Conservation (phyloP, 2,888 invertebrate genomes). For the Idaea dimidiata region DNA sequence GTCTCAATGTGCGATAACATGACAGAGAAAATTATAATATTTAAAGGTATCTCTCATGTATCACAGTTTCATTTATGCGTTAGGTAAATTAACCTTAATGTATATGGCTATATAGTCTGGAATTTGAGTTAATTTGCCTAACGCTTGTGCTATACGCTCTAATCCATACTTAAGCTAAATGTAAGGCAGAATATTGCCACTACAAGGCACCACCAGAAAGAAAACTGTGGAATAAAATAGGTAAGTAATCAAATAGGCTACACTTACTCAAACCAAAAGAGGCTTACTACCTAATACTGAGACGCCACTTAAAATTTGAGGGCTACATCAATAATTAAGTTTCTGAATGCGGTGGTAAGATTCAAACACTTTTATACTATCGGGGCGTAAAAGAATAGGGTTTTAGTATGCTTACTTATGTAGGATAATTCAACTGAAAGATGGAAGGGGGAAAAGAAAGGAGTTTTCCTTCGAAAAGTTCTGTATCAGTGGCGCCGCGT, state of each 20-base stretch:
- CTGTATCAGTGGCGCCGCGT: background rate
- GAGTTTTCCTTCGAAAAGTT: background rate
- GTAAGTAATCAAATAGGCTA: too few relatives aligned
- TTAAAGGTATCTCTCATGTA: slow-evolving; percentile 2
- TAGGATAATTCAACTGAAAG: too few relatives aligned
- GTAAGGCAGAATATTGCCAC: background rate
- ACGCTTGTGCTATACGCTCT: background rate
- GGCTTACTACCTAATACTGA: too few relatives aligned
- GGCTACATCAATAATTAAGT: too few relatives aligned
- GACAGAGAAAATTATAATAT: slow-evolving; percentile 4
- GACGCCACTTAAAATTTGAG: too few relatives aligned
- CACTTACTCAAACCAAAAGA: too few relatives aligned
- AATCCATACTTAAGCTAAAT: background rate
- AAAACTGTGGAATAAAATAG: background rate
- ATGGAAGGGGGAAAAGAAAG: too few relatives aligned
- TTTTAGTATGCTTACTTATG: too few relatives aligned
- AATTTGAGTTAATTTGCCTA: background rate
- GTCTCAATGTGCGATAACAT: background rate
- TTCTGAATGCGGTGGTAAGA: too few relatives aligned
- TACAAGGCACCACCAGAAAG: background rate
- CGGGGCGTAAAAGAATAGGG: too few relatives aligned
- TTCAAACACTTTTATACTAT: too few relatives aligned
- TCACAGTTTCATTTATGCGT: background rate
- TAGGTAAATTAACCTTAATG: background rate
- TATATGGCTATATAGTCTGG: background rate